Base-by-base conservation (phyloP, 1,140 invertebrate genomes). In the Druon quercuslanigerum region DNA sequence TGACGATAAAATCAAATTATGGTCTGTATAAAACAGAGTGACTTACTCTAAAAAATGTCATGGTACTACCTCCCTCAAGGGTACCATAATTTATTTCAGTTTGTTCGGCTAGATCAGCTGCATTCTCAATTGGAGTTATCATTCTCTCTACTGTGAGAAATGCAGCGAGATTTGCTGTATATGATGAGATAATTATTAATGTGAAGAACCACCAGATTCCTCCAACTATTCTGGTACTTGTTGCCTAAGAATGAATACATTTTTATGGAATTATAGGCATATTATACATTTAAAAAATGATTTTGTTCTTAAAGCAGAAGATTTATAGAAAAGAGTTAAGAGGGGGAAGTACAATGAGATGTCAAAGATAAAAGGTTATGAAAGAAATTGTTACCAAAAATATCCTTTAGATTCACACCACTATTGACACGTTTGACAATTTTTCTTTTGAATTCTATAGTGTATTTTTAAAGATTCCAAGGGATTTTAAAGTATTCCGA, bases 201-300 rank as follows among this genome's bases (percentile, higher is more conserved):
- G 98, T 99, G 92, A 99, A 99, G 91, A 99, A 99, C 97, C 98
- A 99, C 98, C 98, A 99, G 79, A 99, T 98, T 8, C 96, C 96
- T 13, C 97, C 97, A 14, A 99, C 96, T 83, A 98, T 97, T 77
- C 98, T 92, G 3, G 98, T 98, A 3, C 97, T 98, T 13, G 97
- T 97, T 16, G 98, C 97, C 96, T 98, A 90, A 75, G 87, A 85
- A 20, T 71, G 82, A 71, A 83, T 75, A 81, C 16, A 52, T 2
- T 60, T 16, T 56, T 17, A n/a, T 60, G 16, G 33, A 74, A 50
- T 60, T 12, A n/a, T n/a, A 74, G 51, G 3, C 9, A 50, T 72
- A 72, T 72, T 72, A 17, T 17, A 3, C 0, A 33, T 33, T 2
- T 33, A 46, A 46, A 46, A 11, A 46, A 46, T 46, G 1, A 46